Evolutionary conservation across 2,113 vertebrate species (phyloP).

Genomic region (Colinus virginianus): DNA sequence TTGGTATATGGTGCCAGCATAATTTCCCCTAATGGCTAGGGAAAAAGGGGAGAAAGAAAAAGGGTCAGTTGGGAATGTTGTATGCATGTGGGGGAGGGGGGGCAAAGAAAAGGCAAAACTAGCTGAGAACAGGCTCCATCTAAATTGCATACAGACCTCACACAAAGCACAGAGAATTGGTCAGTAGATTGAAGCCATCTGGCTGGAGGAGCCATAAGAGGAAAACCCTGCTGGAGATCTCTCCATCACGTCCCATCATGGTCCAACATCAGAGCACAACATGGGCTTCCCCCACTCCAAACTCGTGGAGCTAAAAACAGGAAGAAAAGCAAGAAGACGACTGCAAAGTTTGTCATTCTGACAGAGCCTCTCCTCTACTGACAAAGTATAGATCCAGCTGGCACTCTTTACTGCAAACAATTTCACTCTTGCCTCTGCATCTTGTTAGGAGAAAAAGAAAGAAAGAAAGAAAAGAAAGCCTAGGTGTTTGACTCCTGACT

Average conservation of each 20-base stretch:
- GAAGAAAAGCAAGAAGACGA: constrained; percentile 25
- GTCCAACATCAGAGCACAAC: constrained; percentile 59
- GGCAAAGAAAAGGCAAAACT: constrained; percentile 58
- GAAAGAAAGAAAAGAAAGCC: neutral
- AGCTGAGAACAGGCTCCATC: constrained; percentile 59
- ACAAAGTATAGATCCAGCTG: neutral
- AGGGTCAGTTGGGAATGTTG: constrained; percentile 50
- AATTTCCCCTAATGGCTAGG: constrained; percentile 16
- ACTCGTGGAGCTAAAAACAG: constrained; percentile 33
- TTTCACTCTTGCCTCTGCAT: neutral
- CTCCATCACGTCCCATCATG: constrained; percentile 53
- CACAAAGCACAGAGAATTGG: constrained; percentile 72
- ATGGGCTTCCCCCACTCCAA: constrained; percentile 23
- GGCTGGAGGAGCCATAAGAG: constrained; percentile 63
- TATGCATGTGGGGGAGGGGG: constrained; percentile 29
- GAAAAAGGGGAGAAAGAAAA: constrained; percentile 36
- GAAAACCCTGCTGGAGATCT: constrained; percentile 70
- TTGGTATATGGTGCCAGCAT: constrained; percentile 34
- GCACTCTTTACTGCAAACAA: neutral
- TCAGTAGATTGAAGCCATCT: constrained; percentile 75
- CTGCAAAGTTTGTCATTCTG: neutral
- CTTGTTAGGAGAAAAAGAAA: neutral
- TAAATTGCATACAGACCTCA: constrained; percentile 70
- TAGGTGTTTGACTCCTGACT: neutral
- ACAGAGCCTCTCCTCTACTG: constrained; percentile 5